phyloP scores from a whole-genome alignment of 2,888 invertebrate species.

The Cephus rjabovi region DNA sequence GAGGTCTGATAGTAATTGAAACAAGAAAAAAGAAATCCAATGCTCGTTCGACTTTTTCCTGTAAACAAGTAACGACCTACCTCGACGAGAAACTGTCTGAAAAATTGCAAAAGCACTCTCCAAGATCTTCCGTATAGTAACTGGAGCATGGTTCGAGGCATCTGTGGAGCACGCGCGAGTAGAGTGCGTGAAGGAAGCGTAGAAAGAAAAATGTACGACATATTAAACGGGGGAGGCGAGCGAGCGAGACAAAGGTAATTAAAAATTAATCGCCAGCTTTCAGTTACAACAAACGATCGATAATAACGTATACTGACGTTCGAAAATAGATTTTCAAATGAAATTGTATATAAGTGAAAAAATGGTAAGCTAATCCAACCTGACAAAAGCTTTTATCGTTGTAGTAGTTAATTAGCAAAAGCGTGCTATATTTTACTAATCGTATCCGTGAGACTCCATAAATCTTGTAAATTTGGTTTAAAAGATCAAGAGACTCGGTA shows the following conservation, averaged over 20 bases:
- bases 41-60: not conserved
- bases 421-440: not conserved
- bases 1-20: not conserved
- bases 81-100: not conserved
- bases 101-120: not conserved
- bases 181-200: not conserved
- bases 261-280: not conserved
- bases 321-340: too few relatives aligned
- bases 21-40: not conserved
- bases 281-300: too few relatives aligned
- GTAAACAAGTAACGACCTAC: not conserved
- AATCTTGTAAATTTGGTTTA: too few relatives aligned
- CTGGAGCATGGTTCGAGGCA: not conserved
- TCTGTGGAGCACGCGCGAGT: not conserved
- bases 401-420: not conserved
- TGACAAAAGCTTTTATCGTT: not conserved
- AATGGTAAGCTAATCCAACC: not conserved
- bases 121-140: not conserved
- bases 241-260: not conserved
- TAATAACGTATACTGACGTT: too few relatives aligned
- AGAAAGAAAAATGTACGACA: not conserved
- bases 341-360: too few relatives aligned
- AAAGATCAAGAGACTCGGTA: too few relatives aligned
- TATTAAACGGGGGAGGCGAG: not conserved
- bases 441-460: not conserved